phyloP scores from a whole-genome alignment of 2,888 invertebrate species.

The Drosophila subsilvestris region DNA sequence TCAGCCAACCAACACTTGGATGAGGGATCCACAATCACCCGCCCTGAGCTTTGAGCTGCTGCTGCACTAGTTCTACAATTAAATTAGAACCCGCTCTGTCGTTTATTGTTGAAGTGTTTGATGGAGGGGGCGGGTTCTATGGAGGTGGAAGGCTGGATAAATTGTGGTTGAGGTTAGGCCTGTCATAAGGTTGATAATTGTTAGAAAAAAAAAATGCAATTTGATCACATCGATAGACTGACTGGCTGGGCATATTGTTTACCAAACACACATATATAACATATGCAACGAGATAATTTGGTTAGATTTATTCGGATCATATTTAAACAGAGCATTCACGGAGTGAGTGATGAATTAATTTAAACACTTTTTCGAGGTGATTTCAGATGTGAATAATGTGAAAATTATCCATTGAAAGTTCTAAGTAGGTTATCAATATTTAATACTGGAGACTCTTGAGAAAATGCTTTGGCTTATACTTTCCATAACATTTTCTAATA shows the following conservation, averaged over 20 bases:
- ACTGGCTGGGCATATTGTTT: background rate
- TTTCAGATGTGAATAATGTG: no score
- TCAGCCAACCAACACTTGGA: background rate
- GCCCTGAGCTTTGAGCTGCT: slow-evolving; percentile 3
- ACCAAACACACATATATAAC: background rate
- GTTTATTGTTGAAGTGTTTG: background rate
- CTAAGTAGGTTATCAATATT: no score
- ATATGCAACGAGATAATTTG: background rate
- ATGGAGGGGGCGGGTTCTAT: background rate
- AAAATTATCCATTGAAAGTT: no score
- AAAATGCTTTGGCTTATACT: no score
- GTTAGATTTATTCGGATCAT: background rate
- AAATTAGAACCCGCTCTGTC: slow-evolving; percentile 15
- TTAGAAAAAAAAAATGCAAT: slow-evolving; percentile 16
- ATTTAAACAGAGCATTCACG: background rate
- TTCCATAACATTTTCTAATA: no score
- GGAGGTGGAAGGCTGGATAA: slow-evolving; percentile 10
- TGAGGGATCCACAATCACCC: background rate
- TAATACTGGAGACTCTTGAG: no score
- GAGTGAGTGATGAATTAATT: background rate
- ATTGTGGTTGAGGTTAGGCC: slow-evolving; percentile 42
- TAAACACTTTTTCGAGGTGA: background rate
- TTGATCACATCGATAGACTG: slow-evolving; percentile 10
- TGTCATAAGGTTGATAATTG: slow-evolving; percentile 38
- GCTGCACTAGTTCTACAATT: slow-evolving; percentile 22